These are phyloP conservation scores for Narcine bancroftii DNA, from an alignment of 2,113 vertebrate species.

Conservation along the genomic window DNA sequence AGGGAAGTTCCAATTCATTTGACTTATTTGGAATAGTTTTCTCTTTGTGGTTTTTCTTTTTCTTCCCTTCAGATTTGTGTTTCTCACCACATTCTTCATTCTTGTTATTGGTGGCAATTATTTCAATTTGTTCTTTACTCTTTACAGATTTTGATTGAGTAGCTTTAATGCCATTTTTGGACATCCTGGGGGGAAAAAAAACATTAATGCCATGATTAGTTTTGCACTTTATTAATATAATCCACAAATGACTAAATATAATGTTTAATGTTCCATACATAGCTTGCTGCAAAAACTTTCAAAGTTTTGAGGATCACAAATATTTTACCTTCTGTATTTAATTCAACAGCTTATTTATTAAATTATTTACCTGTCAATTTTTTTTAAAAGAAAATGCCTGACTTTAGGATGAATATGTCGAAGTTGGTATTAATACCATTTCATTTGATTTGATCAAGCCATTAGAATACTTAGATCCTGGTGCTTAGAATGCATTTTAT, in stretches of 20 bases:
- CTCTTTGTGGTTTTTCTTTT: neutral
- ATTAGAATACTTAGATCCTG: neutral
- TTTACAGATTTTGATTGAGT: neutral
- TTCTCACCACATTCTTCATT: neutral
- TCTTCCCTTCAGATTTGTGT: neutral
- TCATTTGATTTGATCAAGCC: neutral
- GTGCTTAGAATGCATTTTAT: neutral
- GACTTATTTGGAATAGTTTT: neutral
- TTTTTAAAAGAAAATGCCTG: neutral
- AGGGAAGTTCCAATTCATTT: neutral
- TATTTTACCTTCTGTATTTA: neutral
- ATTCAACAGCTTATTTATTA: neutral
- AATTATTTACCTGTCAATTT: neutral
- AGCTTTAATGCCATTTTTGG: neutral
- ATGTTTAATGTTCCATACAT: neutral
- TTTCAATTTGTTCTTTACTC: conserved; percentile 4
- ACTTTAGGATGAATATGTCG: neutral
- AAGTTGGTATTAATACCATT: neutral
- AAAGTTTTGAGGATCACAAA: neutral
- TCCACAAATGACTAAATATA: neutral
- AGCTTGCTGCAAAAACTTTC: neutral
- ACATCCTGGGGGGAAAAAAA: conserved; percentile 17
- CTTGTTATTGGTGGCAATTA: neutral
- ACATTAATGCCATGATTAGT: neutral
- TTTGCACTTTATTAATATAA: neutral